Percentiles rank a stretch among this genome's conserved stretches.
phyloP scores from a whole-genome alignment of 2,113 vertebrate species.

The Dicrurus megarhynchus region DNA sequence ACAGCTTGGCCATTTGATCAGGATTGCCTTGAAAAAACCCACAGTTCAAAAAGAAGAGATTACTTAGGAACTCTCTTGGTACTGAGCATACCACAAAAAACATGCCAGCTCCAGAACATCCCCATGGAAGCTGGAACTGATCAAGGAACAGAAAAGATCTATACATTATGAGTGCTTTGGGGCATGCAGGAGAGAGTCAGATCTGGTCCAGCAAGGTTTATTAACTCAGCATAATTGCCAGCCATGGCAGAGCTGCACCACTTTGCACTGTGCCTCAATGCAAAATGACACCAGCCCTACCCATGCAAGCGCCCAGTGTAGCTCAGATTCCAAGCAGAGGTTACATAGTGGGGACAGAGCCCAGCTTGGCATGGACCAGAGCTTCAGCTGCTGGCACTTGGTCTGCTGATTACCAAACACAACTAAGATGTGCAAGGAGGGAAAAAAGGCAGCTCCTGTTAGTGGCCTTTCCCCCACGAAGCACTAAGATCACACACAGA shows the following conservation, averaged over 20 bases:
- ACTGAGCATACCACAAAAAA: neutral
- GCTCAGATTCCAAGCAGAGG: neutral
- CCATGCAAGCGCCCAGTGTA: rapidly evolving
- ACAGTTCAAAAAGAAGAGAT: neutral
- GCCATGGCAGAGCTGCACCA: neutral
- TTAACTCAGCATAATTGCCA: neutral
- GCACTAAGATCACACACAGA: neutral
- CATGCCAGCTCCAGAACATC: neutral
- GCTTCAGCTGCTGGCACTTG: neutral
- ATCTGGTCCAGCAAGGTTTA: neutral
- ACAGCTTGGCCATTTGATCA: neutral
- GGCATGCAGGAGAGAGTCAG: neutral
- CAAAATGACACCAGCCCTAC: rapidly evolving
- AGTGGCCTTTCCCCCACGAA: rapidly evolving
- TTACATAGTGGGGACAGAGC: neutral
- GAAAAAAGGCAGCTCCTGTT: neutral
- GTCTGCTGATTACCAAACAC: neutral
- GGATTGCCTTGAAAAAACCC: neutral
- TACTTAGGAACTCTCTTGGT: neutral
- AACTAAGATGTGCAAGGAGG: neutral
- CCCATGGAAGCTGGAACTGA: neutral
- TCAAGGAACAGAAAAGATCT: neutral
- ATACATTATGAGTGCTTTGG: neutral
- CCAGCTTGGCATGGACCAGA: rapidly evolving
- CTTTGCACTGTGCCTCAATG: neutral